phyloP scores from a whole-genome alignment of 2,888 invertebrate genomes.

The Cactoblastis cactorum region DNA sequence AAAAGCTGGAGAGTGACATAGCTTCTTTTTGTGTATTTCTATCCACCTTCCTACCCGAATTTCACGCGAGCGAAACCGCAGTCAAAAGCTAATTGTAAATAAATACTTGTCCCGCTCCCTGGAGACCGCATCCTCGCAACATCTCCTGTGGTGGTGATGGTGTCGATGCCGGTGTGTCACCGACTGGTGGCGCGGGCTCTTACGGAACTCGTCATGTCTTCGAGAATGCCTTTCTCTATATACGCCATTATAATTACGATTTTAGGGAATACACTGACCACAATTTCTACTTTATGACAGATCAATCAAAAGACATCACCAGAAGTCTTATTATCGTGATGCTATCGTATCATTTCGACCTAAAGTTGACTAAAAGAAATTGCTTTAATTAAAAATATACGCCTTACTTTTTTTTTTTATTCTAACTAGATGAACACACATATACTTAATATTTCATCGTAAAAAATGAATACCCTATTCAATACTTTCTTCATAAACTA shows the following conservation, averaged over 20 bases:
- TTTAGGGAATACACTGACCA: too few species aligned
- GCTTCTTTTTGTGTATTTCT: too few species aligned
- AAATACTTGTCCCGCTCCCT: slow-evolving; percentile 39
- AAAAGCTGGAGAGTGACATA: too few species aligned
- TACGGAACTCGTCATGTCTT: slow-evolving; percentile 41
- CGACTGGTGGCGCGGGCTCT: slow-evolving; percentile 35
- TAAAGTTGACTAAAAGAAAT: too few species aligned
- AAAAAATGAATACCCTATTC: background rate
- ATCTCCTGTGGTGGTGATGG: slow-evolving; percentile 46
- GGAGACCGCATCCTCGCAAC: slow-evolving; percentile 37
- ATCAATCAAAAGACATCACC: too few species aligned
- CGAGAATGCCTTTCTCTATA: slow-evolving; percentile 47
- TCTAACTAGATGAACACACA: too few species aligned
- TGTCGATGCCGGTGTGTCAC: slow-evolving; percentile 33
- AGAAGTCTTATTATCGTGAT: too few species aligned
- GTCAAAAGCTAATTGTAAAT: background rate
- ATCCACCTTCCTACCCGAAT: background rate
- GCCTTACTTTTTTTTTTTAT: too few species aligned
- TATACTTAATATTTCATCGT: too few species aligned
- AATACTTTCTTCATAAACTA: background rate
- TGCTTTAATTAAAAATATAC: too few species aligned
- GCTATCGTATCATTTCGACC: too few species aligned
- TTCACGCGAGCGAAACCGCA: background rate
- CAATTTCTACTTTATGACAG: too few species aligned
- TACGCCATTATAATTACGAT: background rate